Evolutionary conservation across 2,888 invertebrate genomes (phyloP).

Genomic region (Polydrusus pterygomalis): DNA sequence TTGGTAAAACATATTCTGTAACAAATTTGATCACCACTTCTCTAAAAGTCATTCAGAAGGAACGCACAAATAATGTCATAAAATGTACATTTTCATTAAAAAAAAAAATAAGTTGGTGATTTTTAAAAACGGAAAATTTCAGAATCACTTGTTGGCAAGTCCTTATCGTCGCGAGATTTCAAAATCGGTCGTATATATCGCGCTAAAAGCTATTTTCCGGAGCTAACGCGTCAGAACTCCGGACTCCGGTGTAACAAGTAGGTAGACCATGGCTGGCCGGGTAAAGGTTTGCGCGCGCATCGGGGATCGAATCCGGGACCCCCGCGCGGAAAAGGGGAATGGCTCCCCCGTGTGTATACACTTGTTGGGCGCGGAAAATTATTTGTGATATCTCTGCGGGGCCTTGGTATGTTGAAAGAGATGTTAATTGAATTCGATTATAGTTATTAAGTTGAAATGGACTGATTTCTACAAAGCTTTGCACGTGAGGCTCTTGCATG

Average conservation of each 20-base stretch:
- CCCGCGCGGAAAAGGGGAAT: slow-evolving; percentile 34
- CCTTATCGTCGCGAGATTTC: slow-evolving; percentile 35
- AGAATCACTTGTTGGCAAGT: slow-evolving; percentile 22
- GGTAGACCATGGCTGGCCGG: slow-evolving; percentile 69
- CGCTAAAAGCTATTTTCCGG: slow-evolving; percentile 58
- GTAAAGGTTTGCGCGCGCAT: slow-evolving; percentile 66
- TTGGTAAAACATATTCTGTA: slow-evolving; percentile 59
- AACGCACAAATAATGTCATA: slow-evolving; percentile 5
- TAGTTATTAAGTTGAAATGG: slow-evolving; percentile 22
- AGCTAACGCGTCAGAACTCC: slow-evolving; percentile 62
- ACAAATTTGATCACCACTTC: slow-evolving; percentile 35
- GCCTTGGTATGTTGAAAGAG: slow-evolving; percentile 39
- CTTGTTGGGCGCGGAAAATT: slow-evolving; percentile 60
- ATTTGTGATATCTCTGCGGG: slow-evolving; percentile 56
- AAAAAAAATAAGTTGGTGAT: too few species aligned
- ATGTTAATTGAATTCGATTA: slow-evolving; percentile 37
- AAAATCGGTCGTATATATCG: slow-evolving; percentile 31
- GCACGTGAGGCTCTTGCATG: too few species aligned
- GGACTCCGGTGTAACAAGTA: slow-evolving; percentile 71
- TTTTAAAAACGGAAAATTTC: neutral
- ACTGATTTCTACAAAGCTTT: neutral
- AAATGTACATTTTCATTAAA: neutral
- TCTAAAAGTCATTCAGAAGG: slow-evolving; percentile 30
- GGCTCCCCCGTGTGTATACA: slow-evolving; percentile 61
- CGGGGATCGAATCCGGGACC: slow-evolving; percentile 61